These are phyloP conservation scores for Eudasyphora cyanicolor DNA, from an alignment of 2,888 invertebrate species.

Conservation along the genomic window DNA sequence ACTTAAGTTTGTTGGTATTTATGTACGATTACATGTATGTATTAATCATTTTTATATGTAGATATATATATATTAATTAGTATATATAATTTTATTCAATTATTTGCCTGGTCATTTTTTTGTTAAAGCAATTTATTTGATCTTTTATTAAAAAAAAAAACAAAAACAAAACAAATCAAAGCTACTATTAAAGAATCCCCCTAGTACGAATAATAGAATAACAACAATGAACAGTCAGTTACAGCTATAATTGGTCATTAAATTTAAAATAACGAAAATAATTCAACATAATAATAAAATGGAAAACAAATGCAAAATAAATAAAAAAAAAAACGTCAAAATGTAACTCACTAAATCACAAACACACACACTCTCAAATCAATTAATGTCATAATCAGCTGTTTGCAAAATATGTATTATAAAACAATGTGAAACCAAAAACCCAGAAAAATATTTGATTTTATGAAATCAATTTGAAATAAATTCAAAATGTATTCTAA, in stretches of 20 bases:
- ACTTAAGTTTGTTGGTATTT: constrained; percentile 19
- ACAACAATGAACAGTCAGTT: constrained; percentile 2
- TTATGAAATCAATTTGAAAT: constrained; percentile 39
- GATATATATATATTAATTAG: constrained; percentile 19
- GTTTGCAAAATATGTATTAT: constrained; percentile 22
- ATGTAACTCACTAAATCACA: constrained; percentile 10
- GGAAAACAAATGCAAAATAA: neutral
- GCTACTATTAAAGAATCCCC: neutral
- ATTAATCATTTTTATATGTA: constrained; percentile 35
- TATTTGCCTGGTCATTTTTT: constrained; percentile 32
- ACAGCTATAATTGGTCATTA: constrained; percentile 10
- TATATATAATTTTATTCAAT: constrained; percentile 39
- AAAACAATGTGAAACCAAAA: constrained; percentile 11
- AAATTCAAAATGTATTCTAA: constrained; percentile 18
- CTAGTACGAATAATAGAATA: constrained; percentile 20
- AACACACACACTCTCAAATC: constrained; percentile 29
- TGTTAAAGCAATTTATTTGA: constrained; percentile 13
- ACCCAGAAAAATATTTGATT: constrained; percentile 20
- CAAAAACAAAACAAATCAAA: neutral
- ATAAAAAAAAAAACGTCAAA: too few species aligned
- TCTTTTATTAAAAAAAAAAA: constrained; percentile 3
- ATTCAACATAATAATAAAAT: neutral
- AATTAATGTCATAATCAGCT: constrained; percentile 37
- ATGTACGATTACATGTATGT: constrained; percentile 21
- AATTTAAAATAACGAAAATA: neutral